These are phyloP conservation scores for Lasioglossum baleicum DNA, from an alignment of 1,140 invertebrate genomes.

Conservation along the genomic window DNA sequence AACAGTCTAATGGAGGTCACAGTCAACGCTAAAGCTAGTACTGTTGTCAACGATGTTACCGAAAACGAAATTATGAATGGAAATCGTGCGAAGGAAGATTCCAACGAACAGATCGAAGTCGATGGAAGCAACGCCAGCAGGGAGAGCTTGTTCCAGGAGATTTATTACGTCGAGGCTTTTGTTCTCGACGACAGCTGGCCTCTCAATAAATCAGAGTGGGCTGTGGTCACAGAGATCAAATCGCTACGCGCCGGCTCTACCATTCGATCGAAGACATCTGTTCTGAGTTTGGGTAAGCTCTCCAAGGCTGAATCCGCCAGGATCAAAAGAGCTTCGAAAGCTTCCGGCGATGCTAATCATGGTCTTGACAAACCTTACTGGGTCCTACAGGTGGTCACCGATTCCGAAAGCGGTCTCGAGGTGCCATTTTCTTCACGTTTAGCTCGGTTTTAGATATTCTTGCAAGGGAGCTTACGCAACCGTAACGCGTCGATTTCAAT, in stretches of 20 bases:
- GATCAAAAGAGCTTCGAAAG: slow-evolving; percentile 25
- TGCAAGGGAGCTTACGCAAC: too few relatives aligned
- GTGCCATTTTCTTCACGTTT: slow-evolving; percentile 10
- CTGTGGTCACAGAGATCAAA: slow-evolving; percentile 43
- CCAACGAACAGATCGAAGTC: not conserved
- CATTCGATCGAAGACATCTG: not conserved
- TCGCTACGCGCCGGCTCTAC: not conserved
- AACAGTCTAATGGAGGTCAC: fast-evolving
- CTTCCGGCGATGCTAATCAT: not conserved
- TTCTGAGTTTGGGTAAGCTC: not conserved
- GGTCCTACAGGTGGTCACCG: slow-evolving; percentile 54
- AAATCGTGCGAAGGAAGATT: not conserved
- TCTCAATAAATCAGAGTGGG: slow-evolving; percentile 62
- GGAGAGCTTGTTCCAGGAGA: not conserved
- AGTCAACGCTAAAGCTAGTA: not conserved
- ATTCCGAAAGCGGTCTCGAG: slow-evolving; percentile 39
- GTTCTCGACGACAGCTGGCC: slow-evolving; percentile 68
- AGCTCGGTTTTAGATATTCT: too few relatives aligned
- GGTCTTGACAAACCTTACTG: slow-evolving; percentile 49
- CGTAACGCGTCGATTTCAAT: too few relatives aligned
- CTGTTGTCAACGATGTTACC: not conserved
- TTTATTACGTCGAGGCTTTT: slow-evolving; percentile 59
- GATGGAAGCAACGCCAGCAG: slow-evolving; percentile 17
- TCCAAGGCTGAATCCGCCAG: slow-evolving; percentile 8
- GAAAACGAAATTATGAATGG: not conserved